Base-by-base conservation (phyloP, 1,140 invertebrate species). In the Tenebrio molitor region DNA sequence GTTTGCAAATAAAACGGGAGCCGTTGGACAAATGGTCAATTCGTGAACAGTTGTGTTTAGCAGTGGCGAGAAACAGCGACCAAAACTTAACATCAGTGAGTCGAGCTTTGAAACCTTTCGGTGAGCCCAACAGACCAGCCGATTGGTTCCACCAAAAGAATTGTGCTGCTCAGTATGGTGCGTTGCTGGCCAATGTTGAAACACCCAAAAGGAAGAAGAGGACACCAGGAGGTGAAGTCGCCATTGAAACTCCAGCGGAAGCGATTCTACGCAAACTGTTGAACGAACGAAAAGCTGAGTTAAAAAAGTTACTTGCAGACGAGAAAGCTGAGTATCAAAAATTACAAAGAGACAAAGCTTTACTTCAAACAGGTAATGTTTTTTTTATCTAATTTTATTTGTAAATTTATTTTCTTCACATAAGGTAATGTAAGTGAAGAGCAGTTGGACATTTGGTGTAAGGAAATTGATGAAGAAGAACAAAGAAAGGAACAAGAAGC, bases 61-160 rank as follows among this genome's bases (percentile, higher is more conserved):
- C 94, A 92, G 95, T 98, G 0, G 84, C 91, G 1, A 89, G 92
- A 77, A 95, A 92, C 83, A 95, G 95, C 0, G 95, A 97, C 83
- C 95, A 97, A 83, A 97, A 97, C 82, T 97, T 95, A 95, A 95
- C 95, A 81, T 93, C 93, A 0, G 95, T 98, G 0, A 95, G 94
- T 29, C 85, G 95, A 72, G 91, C 86, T 69, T 86, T 89, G 76
- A 94, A 90, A 84, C 89, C 85, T 69, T 91, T 89, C 77, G 88
- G 89, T 0, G 94, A 96, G 77, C 87, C 89, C 63, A 90, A 91
- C 68, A 83, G 93, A 69, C 93, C 95, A 1, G 77, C 86, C 0
- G 95, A 97, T 82, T 97, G 95, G 93, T 97, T 95, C 82, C 95
- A 94, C 0, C 93, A 94, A 79, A 97, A 95, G 83, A 91, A 94